Base-by-base conservation (phyloP, 2,888 invertebrate genomes). In the Entomobrya proxima region DNA sequence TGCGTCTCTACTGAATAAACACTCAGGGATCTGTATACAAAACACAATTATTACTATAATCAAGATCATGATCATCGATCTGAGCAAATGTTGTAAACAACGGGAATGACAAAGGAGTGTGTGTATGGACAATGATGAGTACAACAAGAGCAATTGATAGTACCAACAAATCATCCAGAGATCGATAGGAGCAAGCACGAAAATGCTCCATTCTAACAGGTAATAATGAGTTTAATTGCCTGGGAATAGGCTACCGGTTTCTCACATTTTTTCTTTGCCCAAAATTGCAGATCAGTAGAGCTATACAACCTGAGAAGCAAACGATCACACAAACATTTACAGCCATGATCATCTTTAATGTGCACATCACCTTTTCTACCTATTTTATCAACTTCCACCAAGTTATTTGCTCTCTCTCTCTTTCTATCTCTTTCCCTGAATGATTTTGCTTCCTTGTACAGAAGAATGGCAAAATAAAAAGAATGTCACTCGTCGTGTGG, bases 181-280 rank as follows among this genome's bases (percentile, higher is more conserved):
- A 40, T 24, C 52, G 50, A 58, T 52, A 69, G 30, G 27, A 58
- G 11, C 21, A n/a, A 76, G 9, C 3, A 52, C 9, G 52, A n/a
- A n/a, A 15, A 21, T 21, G 52, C 55, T 21, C 55, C 27, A 27
- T 9, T 61, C 61, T 21, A 47, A 5, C 69, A 15, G 27, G 24
- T 50, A 35, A 58, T 37, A 40, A 55, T 64, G 40, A 78, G 52
- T 67, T 75, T 85, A 85, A 85, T 80, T 80, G 80, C 80, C 44
- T 75, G 74, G 76, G 85, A 85, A 85, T 80, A 75, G 79, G 85
- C 74, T 79, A 79, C 85, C 61, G 75, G 85, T 85, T 85, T 80
- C 85, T 80, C 80, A 85, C 85, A 85, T 75, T 79, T 78, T 85
- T 74, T 61, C 15, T 24, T 24, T 67, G 15, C 15, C 27, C 50